phyloP scores from a whole-genome alignment of 2,113 vertebrate genomes.

The Daphoenositta chrysoptera region DNA sequence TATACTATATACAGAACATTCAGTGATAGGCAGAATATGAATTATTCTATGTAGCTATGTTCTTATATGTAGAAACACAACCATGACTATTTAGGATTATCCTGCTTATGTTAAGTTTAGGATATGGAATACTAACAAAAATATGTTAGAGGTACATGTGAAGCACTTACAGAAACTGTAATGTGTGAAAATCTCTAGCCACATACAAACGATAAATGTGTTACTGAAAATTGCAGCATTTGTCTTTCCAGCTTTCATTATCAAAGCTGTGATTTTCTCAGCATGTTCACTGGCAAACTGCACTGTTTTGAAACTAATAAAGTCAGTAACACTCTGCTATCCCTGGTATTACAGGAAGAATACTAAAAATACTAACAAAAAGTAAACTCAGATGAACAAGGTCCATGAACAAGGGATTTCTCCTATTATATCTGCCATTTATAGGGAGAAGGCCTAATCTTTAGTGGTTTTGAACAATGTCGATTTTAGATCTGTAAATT shows the following conservation, averaged over 20 bases:
- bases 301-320: slow-evolving; percentile 24
- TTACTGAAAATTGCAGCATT: slow-evolving; percentile 13
- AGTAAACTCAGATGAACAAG: neutral
- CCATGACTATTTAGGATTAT: neutral
- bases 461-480: neutral
- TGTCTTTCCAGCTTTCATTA: slow-evolving; percentile 18
- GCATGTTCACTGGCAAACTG: neutral
- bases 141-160: neutral
- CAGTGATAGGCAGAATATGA: neutral
- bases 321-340: neutral
- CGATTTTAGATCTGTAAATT: neutral
- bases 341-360: neutral
- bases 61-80: neutral
- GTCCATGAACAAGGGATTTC: neutral
- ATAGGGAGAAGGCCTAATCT: neutral
- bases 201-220: neutral
- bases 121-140: neutral
- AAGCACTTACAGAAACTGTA: neutral
- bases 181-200: neutral
- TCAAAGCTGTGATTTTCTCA: slow-evolving; percentile 41
- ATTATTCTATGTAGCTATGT: neutral
- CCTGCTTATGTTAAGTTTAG: neutral
- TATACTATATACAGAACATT: neutral
- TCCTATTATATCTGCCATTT: neutral
- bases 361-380: neutral